Conservation (phyloP, 2,113 vertebrate species). For the Polypterus bichir region DNA sequence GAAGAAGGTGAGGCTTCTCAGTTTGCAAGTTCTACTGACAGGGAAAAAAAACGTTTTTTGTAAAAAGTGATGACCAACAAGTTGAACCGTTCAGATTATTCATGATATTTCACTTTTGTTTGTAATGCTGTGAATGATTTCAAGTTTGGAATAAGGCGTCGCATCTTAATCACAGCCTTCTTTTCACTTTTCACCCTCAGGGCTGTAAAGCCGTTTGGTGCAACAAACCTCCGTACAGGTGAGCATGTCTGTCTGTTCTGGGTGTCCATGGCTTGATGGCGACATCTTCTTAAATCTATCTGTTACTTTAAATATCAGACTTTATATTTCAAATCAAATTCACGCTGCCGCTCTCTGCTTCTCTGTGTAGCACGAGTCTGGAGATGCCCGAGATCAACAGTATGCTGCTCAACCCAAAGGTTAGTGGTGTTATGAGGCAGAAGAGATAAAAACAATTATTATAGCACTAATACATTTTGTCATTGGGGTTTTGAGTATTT, state of each 20-base stretch:
- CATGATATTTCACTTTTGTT: too few species aligned
- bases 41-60: too few species aligned
- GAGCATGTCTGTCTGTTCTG: conserved; percentile 23
- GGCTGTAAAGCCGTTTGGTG: conserved; percentile 61
- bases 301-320: too few species aligned
- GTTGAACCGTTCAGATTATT: too few species aligned
- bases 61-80: too few species aligned
- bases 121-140: too few species aligned
- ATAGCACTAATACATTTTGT: not conserved
- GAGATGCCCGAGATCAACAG: conserved; percentile 80
- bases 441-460: too few species aligned
- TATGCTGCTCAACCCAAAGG: conserved; percentile 51
- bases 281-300: too few species aligned
- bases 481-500: too few species aligned
- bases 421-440: conserved; percentile 28
- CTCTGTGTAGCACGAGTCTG: conserved; percentile 37
- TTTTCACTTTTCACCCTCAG: conserved; percentile 28
- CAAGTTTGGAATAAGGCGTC: too few species aligned
- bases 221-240: conserved; percentile 65
- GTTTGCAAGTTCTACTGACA: not conserved
- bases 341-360: not conserved
- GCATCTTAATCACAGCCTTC: not conserved
- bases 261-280: too few species aligned
- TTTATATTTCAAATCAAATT: too few species aligned
- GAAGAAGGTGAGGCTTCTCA: conserved; percentile 54